Conservation (phyloP, 2,797 vertebrate species). For the Thalassophryne amazonica region DNA sequence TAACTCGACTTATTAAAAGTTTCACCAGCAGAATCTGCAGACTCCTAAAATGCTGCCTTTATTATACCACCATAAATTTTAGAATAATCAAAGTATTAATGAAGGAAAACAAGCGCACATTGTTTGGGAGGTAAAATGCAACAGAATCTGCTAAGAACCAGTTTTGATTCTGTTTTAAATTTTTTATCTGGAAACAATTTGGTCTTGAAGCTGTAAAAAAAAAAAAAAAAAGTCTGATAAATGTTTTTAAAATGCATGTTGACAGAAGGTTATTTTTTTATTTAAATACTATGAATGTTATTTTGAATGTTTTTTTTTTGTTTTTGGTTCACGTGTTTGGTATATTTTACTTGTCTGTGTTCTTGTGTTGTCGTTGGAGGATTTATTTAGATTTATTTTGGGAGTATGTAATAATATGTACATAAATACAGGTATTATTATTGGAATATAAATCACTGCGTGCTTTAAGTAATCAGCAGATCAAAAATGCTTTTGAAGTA, state of each 20-base stretch:
- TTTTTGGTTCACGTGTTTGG: slow-evolving; percentile 41
- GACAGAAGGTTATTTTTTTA: slow-evolving; percentile 30
- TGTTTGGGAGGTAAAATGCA: background rate
- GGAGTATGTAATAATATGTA: slow-evolving; percentile 41
- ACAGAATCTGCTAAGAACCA: slow-evolving; percentile 3
- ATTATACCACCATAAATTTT: background rate
- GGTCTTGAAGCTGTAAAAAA: too few relatives aligned
- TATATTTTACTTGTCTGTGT: slow-evolving; percentile 50
- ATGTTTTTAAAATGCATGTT: slow-evolving; percentile 1
- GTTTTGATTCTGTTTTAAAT: background rate
- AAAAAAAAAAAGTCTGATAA: too few relatives aligned
- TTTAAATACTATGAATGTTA: slow-evolving; percentile 46
- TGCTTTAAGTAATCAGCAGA: slow-evolving; percentile 48
- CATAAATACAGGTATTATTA: slow-evolving; percentile 68
- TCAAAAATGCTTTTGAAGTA: background rate
- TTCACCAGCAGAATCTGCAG: slow-evolving; percentile 1
- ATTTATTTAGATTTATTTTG: slow-evolving; percentile 28
- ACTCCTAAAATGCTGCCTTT: background rate
- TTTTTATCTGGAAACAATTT: background rate
- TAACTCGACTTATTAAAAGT: too few relatives aligned
- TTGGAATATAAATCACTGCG: slow-evolving; percentile 56
- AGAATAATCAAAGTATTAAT: background rate
- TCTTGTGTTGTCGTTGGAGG: slow-evolving; percentile 37
- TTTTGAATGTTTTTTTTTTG: slow-evolving; percentile 44
- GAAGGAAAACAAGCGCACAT: slow-evolving; percentile 25